Evolutionary conservation across 2,888 invertebrate genomes (phyloP), one percentile per base, ranked within the genome.

Genomic region (Rhaphigaster nebulosa): DNA sequence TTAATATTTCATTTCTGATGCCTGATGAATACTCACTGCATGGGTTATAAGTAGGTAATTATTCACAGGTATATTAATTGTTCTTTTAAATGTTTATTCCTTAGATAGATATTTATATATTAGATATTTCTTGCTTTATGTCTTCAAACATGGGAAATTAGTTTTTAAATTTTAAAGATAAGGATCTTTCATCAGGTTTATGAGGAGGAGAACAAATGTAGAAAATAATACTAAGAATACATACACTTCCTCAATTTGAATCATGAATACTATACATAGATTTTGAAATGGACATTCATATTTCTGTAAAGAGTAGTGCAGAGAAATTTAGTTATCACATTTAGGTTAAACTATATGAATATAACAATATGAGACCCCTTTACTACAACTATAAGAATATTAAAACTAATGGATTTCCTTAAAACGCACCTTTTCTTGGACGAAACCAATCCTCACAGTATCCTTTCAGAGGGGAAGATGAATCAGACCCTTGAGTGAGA

Each of bases 391-490:
- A 84, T n/a, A n/a, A 84, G n/a, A 45, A 84, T 45, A 84, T 41
- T 84, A 45, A 84, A 84, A 41, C 45, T 84, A 84, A 50, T 84
- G 45, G 45, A 84, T 84, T 50, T 84, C 84, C 45, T 52, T 52
- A 84, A 84, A 94, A 95, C 95, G 96, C 96, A 98, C 98, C 98
- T 98, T 98, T 98, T 94, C 98, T 96, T 94, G 98, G 98, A 95
- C 98, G 97, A 97, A 98, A 98, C 98, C 98, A 98, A 96, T 98
- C 98, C 97, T 98, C 98, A 97, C 97, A 97, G 96, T 98, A 98
- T 96, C 98, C 98, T 98, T 94, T 93, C 92, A 93, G 97, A 97
- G 97, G 97, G 96, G 97, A 97, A 96, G 94, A 94, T 94, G 95
- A 94, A 95, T 95, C 95, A 95, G 95, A 95, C 95, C 95, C 95